Evolutionary conservation across 2,113 vertebrate species (phyloP).

Genomic region (Ptyas mucosa): DNA sequence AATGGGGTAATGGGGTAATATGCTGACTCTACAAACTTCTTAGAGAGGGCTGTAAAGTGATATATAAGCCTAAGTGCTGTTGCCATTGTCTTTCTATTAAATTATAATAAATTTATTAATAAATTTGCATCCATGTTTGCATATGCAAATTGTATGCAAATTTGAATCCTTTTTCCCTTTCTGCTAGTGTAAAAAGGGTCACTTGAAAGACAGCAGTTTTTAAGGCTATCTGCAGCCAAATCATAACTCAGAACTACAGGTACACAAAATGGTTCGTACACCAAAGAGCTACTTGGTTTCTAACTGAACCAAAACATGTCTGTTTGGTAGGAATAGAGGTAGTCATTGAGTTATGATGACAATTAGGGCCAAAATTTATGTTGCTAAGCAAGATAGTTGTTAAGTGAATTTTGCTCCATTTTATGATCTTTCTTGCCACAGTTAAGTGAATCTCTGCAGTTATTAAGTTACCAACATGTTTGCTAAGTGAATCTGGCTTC

Average conservation of each 20-base stretch:
- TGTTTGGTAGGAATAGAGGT: neutral
- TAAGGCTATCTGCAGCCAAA: neutral
- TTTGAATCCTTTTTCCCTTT: neutral
- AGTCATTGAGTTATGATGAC: neutral
- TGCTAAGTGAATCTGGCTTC: too few relatives aligned
- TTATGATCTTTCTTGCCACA: neutral
- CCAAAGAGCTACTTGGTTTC: neutral
- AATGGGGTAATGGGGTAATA: neutral
- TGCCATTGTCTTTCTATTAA: neutral
- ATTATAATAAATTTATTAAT: neutral
- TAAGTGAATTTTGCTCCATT: neutral
- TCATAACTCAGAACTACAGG: neutral
- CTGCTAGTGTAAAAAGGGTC: neutral
- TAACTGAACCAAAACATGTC: neutral
- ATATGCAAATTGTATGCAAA: neutral
- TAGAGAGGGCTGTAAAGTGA: neutral
- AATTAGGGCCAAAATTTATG: neutral
- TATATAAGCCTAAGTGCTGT: neutral
- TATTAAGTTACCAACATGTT: neutral
- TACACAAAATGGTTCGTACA: neutral
- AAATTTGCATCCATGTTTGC: neutral
- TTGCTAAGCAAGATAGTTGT: neutral
- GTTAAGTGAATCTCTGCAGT: neutral
- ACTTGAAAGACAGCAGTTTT: neutral
- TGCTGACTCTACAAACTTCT: neutral